A percentile compares a stretch with the other conserved stretches of the same genome.
These are phyloP conservation scores for Drosophila monieri DNA, from an alignment of 2,888 invertebrate genomes.

Conservation along the genomic window DNA sequence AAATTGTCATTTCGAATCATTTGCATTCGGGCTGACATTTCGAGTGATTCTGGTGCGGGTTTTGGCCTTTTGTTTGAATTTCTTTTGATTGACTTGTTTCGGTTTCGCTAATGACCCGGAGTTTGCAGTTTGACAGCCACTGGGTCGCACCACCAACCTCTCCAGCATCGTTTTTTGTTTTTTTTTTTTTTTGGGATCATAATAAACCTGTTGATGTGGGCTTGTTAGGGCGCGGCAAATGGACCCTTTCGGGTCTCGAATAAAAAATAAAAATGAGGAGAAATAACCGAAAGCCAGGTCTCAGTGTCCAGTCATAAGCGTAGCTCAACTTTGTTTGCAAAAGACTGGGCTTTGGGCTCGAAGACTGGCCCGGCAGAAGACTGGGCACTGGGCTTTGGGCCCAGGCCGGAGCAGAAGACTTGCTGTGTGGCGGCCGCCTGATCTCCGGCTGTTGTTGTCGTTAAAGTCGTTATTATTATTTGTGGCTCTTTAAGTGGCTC, in stretches of 20 bases:
- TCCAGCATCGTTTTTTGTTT: constrained; percentile 8
- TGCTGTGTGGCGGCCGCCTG: constrained; percentile 47
- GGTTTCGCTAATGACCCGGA: constrained; percentile 27
- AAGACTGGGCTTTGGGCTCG: background rate
- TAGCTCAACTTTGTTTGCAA: constrained; percentile 62
- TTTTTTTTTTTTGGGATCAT: constrained; percentile 54
- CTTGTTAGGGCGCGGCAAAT: constrained; percentile 68
- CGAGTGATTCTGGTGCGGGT: background rate
- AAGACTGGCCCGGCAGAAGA: constrained; percentile 4
- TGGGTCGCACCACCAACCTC: constrained; percentile 26
- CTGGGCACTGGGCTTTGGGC: background rate
- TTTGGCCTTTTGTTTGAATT: constrained; percentile 1
- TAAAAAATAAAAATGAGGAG: background rate
- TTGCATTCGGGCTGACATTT: background rate
- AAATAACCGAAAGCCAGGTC: constrained; percentile 43
- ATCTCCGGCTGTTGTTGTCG: constrained; percentile 61
- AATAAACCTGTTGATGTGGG: constrained; percentile 76
- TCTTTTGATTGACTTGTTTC: constrained; percentile 15
- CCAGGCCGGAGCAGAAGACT: constrained; percentile 11
- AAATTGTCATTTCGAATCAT: background rate
- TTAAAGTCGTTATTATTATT: constrained; percentile 79
- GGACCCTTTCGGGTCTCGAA: constrained; percentile 16
- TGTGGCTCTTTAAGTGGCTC: constrained; percentile 80
- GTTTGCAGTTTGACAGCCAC: constrained; percentile 58
- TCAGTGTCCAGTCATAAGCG: constrained; percentile 60